Conservation (phyloP, 2,113 vertebrate species). For the Macaca fascicularis region T2T-MFA8v1.1 NC_088375.1:136618501-136619000, state of each 20-base stretch:
- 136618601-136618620: background rate
- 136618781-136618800: background rate
- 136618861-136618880: background rate
- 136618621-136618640: background rate
- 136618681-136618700: background rate
- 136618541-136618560: background rate
- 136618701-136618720: background rate
- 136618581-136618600: background rate
- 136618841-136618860: background rate
- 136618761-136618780: background rate
- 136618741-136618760: background rate
- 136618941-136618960: too few relatives aligned
- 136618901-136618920: conserved; percentile 5
- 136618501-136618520: background rate
- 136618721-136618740: background rate
- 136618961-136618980: background rate
- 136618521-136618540: background rate
- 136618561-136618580: background rate
- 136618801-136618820: background rate
- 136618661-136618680: background rate
- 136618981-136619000: background rate
- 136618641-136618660: background rate
- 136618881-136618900: background rate
- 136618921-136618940: background rate
- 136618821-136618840: conserved; percentile 17